Conservation (phyloP, 2,888 invertebrate species). For the Noctua fimbriata region DNA sequence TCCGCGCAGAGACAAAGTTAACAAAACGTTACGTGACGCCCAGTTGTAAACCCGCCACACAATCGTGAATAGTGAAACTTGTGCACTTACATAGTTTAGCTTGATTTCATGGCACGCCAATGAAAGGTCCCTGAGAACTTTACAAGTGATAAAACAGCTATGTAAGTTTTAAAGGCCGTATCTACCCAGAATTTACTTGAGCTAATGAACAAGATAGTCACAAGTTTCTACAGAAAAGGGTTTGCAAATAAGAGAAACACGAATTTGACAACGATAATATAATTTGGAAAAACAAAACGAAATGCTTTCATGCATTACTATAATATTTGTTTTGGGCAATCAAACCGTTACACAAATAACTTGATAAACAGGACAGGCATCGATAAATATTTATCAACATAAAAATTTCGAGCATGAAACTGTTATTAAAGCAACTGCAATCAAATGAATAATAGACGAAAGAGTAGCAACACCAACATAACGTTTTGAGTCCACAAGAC, state of each 20-base stretch:
- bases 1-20: constrained; percentile 28
- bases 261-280: background rate
- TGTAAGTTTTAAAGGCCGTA: constrained; percentile 26
- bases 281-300: background rate
- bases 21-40: constrained; percentile 45
- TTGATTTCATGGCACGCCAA: constrained; percentile 39
- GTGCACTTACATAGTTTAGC: constrained; percentile 49
- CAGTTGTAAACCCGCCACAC: constrained; percentile 38
- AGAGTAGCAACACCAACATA: background rate
- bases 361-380: background rate
- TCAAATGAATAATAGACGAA: background rate
- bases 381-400: constrained; percentile 11
- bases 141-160: constrained; percentile 37
- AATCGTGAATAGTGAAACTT: constrained; percentile 56
- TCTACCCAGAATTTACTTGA: constrained; percentile 13
- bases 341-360: background rate
- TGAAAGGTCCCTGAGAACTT: constrained; percentile 49
- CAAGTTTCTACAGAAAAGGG: background rate
- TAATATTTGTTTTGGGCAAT: constrained; percentile 1
- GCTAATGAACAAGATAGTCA: constrained; percentile 15
- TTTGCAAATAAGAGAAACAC: background rate
- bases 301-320: background rate
- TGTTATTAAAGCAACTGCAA: background rate
- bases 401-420: background rate
- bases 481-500: constrained; percentile 4